Percentiles rank a stretch among this genome's conserved stretches.
These are phyloP conservation scores for Bucorvus abyssinicus DNA, from an alignment of 2,797 vertebrate genomes.

Conservation along the genomic window DNA sequence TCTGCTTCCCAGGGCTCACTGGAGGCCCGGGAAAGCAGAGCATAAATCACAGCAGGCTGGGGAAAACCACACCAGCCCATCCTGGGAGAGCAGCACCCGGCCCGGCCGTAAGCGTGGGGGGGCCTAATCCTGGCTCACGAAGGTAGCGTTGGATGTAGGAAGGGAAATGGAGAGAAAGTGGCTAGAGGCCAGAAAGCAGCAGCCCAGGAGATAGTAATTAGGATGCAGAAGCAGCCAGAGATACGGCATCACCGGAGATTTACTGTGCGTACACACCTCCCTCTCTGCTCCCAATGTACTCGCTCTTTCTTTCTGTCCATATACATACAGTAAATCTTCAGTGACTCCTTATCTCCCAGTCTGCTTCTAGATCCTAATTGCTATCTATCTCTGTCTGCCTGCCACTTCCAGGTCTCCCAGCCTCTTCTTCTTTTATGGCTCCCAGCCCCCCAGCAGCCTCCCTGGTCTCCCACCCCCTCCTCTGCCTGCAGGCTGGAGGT, in stretches of 20 bases:
- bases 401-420: conserved; percentile 63
- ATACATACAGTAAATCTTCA: conserved; percentile 71
- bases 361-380: conserved; percentile 71
- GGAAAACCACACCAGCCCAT: not conserved
- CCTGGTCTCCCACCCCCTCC: not conserved
- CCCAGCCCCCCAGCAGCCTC: not conserved
- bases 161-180: conserved; percentile 13
- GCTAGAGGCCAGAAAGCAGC: conserved; percentile 20
- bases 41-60: not conserved
- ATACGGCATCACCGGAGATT: conserved; percentile 55
- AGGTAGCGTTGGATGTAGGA: not conserved
- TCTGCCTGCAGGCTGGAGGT: not conserved
- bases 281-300: conserved; percentile 57
- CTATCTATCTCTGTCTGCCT: conserved; percentile 66
- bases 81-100: not conserved
- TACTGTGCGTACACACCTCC: conserved; percentile 62
- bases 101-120: not conserved
- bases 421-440: conserved; percentile 20
- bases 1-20: not conserved
- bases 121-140: not conserved
- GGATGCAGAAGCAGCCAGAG: conserved; percentile 61
- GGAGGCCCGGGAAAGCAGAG: not conserved
- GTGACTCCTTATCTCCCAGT: conserved; percentile 69
- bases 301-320: conserved; percentile 57
- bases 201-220: conserved; percentile 50